Evolutionary conservation across 2,113 vertebrate species (phyloP).

Genomic region (Gymnarchus niloticus): DNA sequence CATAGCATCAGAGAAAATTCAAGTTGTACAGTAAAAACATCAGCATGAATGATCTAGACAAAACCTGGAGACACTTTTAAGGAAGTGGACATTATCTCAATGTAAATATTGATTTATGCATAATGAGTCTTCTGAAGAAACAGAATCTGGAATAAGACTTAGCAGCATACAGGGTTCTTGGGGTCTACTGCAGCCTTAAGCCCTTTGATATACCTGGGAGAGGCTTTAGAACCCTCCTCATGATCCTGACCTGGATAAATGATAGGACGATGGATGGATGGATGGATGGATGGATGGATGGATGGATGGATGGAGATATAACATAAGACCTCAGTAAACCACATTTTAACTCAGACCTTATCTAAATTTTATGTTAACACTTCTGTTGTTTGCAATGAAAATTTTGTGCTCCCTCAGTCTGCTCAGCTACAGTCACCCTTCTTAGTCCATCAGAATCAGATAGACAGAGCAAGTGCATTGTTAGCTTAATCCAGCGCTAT

Average conservation of each 20-base stretch:
- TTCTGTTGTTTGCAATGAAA: no score
- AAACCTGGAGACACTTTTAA: background rate
- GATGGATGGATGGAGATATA: background rate
- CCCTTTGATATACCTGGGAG: background rate
- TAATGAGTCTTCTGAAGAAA: background rate
- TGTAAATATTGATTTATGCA: background rate
- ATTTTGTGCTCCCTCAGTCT: no score
- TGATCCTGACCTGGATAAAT: background rate
- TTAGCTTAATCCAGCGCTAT: no score
- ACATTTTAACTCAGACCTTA: background rate
- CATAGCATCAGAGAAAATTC: background rate
- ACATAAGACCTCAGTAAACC: background rate
- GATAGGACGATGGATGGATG: background rate
- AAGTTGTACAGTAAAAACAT: background rate
- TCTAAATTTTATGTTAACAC: background rate
- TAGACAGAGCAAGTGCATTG: no score
- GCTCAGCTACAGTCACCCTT: no score
- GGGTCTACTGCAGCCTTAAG: background rate
- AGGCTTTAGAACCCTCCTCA: background rate
- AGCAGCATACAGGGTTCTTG: background rate
- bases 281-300: background rate
- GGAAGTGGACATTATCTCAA: background rate
- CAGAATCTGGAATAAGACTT: background rate
- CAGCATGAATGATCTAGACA: background rate
- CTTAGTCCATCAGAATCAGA: no score